Base-by-base conservation (phyloP, 2,113 vertebrate genomes). In the Poeciliopsis turrubarensis region DNA sequence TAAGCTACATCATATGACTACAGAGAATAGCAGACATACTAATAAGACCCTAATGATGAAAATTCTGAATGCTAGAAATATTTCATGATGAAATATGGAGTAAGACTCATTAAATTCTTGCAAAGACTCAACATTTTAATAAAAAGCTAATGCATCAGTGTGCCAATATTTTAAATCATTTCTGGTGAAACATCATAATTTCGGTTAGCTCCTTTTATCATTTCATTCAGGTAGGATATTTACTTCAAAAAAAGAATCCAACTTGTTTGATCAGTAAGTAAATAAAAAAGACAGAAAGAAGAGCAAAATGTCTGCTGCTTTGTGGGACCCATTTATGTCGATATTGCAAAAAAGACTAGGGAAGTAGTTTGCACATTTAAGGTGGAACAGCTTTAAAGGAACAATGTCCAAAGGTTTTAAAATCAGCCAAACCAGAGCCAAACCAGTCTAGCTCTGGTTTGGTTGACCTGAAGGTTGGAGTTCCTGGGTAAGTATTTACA, bases 41-140 rank as follows among this genome's bases (percentile, higher is more conserved):
- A 60, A 82, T 70, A 11, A 5, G 27, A 3, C 26, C 44, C 70
- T 47, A 80, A 76, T 71, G 70, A 85, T 77, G 61, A 76, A 78
- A 62, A 79, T 76, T 66, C 77, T 30, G 15, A 67, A 47, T 54
- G 30, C 80, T 17, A 62, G 15, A 17, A 47, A 19, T 47, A 47
- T 19, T 79, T 80, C 4, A 66, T 87, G 81, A 88, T 83, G 83
- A 85, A 85, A 86, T 63, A n/a, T 32, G 44, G 9, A n/a, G 83
- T 51, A 74, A 86, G 83, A 66, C 25, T 5, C 27, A 37, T 44
- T 47, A 41, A 86, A 75, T 73, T 65, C 69, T 78, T 81, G 29
- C 60, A 84, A 81, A 82, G 77, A 57, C 22, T 69, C 57, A 72
- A 27, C 60, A n/a, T 65, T 80, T 83, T 25, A 71, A 74, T 77